Evolutionary conservation across 2,888 invertebrate species (phyloP), one percentile per base, ranked within the genome.

Genomic region (Unio delphinus): DNA sequence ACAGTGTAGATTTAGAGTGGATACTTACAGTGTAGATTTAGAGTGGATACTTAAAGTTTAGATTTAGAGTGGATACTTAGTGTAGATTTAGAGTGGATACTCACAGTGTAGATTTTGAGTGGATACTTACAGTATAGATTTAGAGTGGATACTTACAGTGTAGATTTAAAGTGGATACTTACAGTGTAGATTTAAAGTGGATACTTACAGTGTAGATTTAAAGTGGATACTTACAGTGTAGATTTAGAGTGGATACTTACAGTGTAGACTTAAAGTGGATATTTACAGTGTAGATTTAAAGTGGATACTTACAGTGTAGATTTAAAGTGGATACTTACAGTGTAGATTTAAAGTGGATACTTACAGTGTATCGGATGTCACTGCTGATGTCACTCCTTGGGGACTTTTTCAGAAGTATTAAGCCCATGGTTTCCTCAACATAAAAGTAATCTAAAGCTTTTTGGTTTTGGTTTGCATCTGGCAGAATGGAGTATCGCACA

Each of bases 371-470:
- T 55, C 69, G 68, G 61, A 30, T 65, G 34, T 72, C 71, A 58
- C 73, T 67, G 45, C 68, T 69, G 28, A 64, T 28, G n/a, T 85
- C 80, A 15, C 76, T 79, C 5, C 73, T 73, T 23, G 87, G 74
- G 20, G 85, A 78, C 63, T 80, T 76, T 65, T 80, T 83, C 59
- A 88, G 80, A 70, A 82, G 83, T n/a, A 88, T 81, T 17, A 72
- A 67, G 4, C 88, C 87, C 57, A 75, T 75, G 54, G 80, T 75
- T 64, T 79, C 79, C 54, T 84, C 77, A 64, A 88, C 83, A 75
- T 81, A 86, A 83, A 88, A 87, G 72, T 81, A 87, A 30, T 83
- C 73, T 58, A 83, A 71, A 8, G 82, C 81, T 58, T 76, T 75
- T 15, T 15, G 45, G 73, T 78, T 80, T 64, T 78, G 75, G 58